Evolutionary conservation across 2,113 vertebrate genomes (phyloP), one percentile per base, ranked within the genome.

Genomic region (Amphiprion ocellaris): DNA sequence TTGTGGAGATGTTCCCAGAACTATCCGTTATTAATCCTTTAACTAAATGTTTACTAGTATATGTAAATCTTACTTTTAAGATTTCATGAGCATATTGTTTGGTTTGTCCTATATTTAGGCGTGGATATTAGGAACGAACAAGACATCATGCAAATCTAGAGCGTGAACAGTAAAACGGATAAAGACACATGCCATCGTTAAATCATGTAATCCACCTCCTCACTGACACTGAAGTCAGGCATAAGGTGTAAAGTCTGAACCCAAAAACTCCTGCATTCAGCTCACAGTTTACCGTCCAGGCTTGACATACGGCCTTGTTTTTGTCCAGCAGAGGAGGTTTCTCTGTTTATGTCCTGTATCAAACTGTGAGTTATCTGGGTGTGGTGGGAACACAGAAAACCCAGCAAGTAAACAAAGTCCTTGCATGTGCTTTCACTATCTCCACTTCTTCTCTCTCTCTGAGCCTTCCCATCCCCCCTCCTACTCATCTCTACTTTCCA

Each of bases 301-400:
- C 73, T 0, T 52, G 23, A 86, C 66, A 30, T 66, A 64, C 80
- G 46, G 63, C 52, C 69, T 69, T 80, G 71, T 85, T 81, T 73
- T 63, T 28, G 74, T 71, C 10, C 9, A 17, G 58, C 62, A 41
- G 21, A 33, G 26, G 54, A 77, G 50, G 63, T 52, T 44, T 56
- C 9, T 0, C 50, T 75, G 87, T 85, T 88, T 86, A 63, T 64
- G 28, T 69, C 50, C 68, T 71, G 17, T 55, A 79, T 92, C 74
- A 79, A 81, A 79, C 83, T 72, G 64, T 1, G 52, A 70, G 85
- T 81, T 85, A 89, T 91, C 90, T 83, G 91, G 91, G 89, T 79
- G 90, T 87, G 90, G 90, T 89, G 83, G 80, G 81, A 85, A 72
- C 73, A 70, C 52, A 39, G 65, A 71, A 50, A 56, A 61, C 37